These are phyloP conservation scores for Grammomys dolichurus DNA, from an alignment of 2,113 vertebrate species.

Conservation along the genomic window DNA sequence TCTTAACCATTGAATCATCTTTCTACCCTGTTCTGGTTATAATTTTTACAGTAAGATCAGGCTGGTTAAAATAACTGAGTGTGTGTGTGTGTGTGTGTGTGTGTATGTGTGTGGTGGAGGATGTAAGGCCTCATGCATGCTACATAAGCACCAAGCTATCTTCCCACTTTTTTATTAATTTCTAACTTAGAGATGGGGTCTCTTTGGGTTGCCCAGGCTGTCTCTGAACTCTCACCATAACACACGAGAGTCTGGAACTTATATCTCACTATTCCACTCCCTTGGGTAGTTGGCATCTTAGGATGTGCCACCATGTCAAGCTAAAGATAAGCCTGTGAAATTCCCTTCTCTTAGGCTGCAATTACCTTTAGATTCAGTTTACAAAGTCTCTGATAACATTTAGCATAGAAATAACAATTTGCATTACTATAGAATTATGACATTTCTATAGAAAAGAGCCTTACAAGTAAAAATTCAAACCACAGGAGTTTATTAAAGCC, in stretches of 20 bases:
- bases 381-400: conserved; percentile 47
- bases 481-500: not conserved
- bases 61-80: not conserved
- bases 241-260: not conserved
- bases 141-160: not conserved
- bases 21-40: not conserved
- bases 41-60: not conserved
- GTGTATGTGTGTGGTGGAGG: not conserved
- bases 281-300: not conserved
- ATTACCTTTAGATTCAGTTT: not conserved
- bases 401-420: not conserved
- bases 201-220: not conserved
- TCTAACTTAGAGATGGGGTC: not conserved
- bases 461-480: conserved; percentile 42
- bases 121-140: not conserved
- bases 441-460: conserved; percentile 1
- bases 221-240: not conserved
- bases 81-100: not conserved
- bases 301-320: not conserved
- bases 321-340: not conserved
- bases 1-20: not conserved
- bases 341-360: conserved; percentile 1
- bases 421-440: not conserved
- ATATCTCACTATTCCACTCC: too few species aligned
- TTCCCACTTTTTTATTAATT: not conserved